Conservation (phyloP, 2,797 vertebrate species). For the Pseudomugil tenellus region DNA sequence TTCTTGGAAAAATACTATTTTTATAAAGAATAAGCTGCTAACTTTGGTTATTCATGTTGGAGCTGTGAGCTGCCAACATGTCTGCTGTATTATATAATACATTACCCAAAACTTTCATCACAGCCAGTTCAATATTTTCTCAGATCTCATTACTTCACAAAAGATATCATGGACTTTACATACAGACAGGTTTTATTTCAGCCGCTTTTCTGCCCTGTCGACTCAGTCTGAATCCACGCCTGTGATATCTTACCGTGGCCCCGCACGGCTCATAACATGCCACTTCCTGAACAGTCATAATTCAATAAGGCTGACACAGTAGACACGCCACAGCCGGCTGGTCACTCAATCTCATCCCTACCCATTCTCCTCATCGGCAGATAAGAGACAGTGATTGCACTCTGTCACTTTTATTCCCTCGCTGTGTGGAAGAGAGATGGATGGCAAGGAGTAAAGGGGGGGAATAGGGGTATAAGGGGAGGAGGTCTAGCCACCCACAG, state of each 20-base stretch:
- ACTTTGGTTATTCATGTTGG: background rate
- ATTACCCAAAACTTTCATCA: slow-evolving; percentile 35
- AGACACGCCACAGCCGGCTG: slow-evolving; percentile 55
- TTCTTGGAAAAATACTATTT: background rate
- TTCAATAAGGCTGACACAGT: slow-evolving; percentile 74
- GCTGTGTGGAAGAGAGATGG: slow-evolving; percentile 55
- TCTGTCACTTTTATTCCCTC: slow-evolving; percentile 73
- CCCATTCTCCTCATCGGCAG: slow-evolving; percentile 69
- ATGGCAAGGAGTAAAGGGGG: slow-evolving; percentile 14
- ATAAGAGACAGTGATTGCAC: slow-evolving; percentile 77
- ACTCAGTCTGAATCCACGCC: slow-evolving; percentile 26
- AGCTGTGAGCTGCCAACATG: background rate
- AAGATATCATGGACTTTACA: slow-evolving; percentile 59
- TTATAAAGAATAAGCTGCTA: background rate
- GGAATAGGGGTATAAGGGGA: background rate
- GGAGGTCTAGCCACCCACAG: slow-evolving; percentile 46
- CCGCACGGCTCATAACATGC: slow-evolving; percentile 54
- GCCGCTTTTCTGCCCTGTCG: slow-evolving; percentile 38
- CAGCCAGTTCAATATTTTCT: slow-evolving; percentile 47
- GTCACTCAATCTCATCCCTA: slow-evolving; percentile 65
- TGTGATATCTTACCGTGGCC: slow-evolving; percentile 33
- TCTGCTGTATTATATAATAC: background rate
- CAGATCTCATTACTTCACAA: slow-evolving; percentile 48
- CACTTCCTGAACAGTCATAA: slow-evolving; percentile 71
- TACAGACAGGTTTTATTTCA: slow-evolving; percentile 63